A percentile compares a stretch with the other conserved stretches of the same genome.
Conservation (phyloP, 1,140 invertebrate genomes). For the Pseudoatta argentina region DNA sequence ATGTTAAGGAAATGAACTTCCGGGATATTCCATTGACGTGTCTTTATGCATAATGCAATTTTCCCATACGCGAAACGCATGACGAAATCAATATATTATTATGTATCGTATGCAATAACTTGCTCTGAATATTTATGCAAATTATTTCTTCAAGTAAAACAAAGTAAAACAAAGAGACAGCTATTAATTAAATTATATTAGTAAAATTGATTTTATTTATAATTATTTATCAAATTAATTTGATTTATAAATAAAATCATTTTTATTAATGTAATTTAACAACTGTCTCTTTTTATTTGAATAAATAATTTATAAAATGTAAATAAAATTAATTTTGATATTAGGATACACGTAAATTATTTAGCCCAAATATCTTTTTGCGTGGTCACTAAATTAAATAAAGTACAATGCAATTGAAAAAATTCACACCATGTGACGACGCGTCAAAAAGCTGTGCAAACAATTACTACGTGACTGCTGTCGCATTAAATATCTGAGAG, state of each 20-base stretch:
- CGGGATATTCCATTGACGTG: constrained; percentile 12
- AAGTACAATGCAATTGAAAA: background rate
- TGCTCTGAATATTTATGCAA: background rate
- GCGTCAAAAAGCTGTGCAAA: background rate
- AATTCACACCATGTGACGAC: background rate
- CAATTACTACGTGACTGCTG: constrained; percentile 1
- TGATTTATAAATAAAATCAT: too few relatives aligned
- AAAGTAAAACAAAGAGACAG: background rate
- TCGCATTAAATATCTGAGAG: background rate
- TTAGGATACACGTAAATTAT: background rate
- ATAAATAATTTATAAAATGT: too few relatives aligned
- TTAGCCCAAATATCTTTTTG: background rate
- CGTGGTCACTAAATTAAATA: background rate
- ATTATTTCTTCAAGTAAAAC: background rate
- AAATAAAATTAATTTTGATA: background rate
- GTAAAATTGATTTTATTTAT: too few relatives aligned
- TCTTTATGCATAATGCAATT: background rate
- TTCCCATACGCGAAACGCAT: background rate
- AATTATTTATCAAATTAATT: too few relatives aligned
- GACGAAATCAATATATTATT: background rate
- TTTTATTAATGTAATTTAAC: too few relatives aligned
- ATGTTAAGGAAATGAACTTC: background rate
- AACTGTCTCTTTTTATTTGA: too few relatives aligned
- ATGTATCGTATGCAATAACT: background rate
- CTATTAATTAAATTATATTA: background rate